These are phyloP conservation scores for Drosophila lowei DNA, from an alignment of 1,140 invertebrate species.

Conservation along the genomic window DNA sequence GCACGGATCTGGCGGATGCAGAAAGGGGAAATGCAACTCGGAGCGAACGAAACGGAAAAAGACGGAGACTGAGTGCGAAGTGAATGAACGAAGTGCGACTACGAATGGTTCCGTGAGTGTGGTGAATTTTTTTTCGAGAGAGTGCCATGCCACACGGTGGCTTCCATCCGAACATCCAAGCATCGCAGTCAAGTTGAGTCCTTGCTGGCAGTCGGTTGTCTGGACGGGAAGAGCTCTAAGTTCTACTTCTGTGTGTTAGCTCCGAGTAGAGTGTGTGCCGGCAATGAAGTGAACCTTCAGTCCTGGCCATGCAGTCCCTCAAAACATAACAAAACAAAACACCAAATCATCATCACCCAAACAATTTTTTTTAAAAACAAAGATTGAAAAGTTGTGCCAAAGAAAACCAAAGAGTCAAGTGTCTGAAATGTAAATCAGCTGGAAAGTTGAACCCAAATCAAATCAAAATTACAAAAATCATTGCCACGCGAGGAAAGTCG, in stretches of 20 bases:
- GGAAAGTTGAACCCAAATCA: slow-evolving; percentile 44
- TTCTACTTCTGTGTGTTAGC: slow-evolving; percentile 20
- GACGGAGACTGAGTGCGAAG: slow-evolving; percentile 43
- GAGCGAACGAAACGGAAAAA: slow-evolving; percentile 32
- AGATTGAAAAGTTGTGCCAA: slow-evolving; percentile 65
- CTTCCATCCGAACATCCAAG: slow-evolving; percentile 1
- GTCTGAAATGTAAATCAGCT: slow-evolving; percentile 46
- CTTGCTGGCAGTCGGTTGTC: slow-evolving; percentile 69
- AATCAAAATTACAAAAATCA: slow-evolving; percentile 44
- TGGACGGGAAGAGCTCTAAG: slow-evolving; percentile 33
- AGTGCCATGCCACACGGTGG: slow-evolving; percentile 4
- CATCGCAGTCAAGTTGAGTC: slow-evolving; percentile 64
- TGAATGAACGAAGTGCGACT: slow-evolving; percentile 29
- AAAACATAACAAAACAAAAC: slow-evolving; percentile 37
- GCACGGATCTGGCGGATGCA: slow-evolving; percentile 68
- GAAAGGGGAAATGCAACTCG: slow-evolving; percentile 37
- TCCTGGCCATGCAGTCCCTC: slow-evolving; percentile 24
- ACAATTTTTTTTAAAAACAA: slow-evolving; percentile 31
- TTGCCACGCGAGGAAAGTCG: slow-evolving; percentile 29
- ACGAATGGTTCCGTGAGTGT: slow-evolving; percentile 46
- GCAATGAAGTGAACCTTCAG: slow-evolving; percentile 8
- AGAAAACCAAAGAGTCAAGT: slow-evolving; percentile 18
- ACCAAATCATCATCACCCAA: slow-evolving; percentile 25
- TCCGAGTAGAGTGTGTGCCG: slow-evolving; percentile 48
- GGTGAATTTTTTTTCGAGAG: slow-evolving; percentile 63